These are phyloP conservation scores for Lycaena phlaeas DNA, from an alignment of 2,888 invertebrate species.

Conservation along the genomic window DNA sequence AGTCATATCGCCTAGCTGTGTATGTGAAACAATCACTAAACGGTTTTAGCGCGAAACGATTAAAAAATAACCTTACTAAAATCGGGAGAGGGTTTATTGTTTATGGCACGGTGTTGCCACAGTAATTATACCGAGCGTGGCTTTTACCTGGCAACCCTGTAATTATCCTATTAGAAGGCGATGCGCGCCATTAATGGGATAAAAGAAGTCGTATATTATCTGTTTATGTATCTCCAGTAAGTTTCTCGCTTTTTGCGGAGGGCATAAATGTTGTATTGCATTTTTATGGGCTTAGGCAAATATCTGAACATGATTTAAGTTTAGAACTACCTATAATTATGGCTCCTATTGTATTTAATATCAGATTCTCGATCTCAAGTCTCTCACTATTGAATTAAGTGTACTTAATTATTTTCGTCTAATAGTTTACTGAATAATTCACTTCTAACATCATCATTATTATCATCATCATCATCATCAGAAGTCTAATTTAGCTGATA, in stretches of 20 bases:
- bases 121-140: constrained; percentile 19
- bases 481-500: too few species aligned
- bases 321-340: neutral
- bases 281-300: constrained; percentile 1
- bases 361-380: too few species aligned
- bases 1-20: neutral
- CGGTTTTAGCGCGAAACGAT: neutral
- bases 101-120: constrained; percentile 6
- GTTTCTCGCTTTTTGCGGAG: neutral
- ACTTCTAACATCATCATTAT: too few species aligned
- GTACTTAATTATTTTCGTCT: too few species aligned
- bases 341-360: too few species aligned
- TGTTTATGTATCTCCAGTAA: constrained; percentile 9
- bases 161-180: constrained; percentile 24
- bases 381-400: too few species aligned
- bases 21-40: neutral
- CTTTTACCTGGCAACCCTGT: constrained; percentile 22
- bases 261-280: constrained; percentile 1
- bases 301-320: neutral
- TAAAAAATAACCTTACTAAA: constrained; percentile 3
- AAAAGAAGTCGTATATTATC: constrained; percentile 17
- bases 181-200: constrained; percentile 14
- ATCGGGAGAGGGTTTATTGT: neutral
- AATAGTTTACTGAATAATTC: too few species aligned
- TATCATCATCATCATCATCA: too few species aligned